Evolutionary conservation across 2,888 invertebrate species (phyloP).

Genomic region (Drosophila monieri): DNA sequence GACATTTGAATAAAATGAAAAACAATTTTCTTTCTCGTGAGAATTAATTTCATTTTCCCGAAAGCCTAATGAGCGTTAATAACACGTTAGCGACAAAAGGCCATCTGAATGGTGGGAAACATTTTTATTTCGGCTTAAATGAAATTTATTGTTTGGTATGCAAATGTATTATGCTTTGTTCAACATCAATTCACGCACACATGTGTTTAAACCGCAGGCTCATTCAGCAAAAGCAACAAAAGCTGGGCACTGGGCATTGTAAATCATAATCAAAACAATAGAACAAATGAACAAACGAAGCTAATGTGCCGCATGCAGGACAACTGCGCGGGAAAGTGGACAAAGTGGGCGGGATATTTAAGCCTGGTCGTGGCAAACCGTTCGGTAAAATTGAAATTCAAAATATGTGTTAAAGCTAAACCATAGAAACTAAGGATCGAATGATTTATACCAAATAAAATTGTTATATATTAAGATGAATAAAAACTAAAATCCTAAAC

Average conservation of each 20-base stretch:
- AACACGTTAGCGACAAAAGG: slow-evolving; percentile 32
- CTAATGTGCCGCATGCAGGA: slow-evolving; percentile 68
- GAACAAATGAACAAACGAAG: slow-evolving; percentile 80
- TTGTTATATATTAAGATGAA: too few relatives aligned
- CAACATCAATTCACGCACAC: slow-evolving; percentile 40
- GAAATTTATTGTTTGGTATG: slow-evolving; percentile 70
- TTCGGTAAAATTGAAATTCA: slow-evolving; percentile 46
- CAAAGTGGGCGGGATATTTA: slow-evolving; percentile 18
- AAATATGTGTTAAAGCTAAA: slow-evolving; percentile 12
- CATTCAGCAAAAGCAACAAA: slow-evolving; percentile 68
- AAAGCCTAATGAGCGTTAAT: slow-evolving; percentile 64
- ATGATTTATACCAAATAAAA: background rate
- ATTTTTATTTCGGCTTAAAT: slow-evolving; percentile 52
- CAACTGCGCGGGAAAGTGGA: slow-evolving; percentile 39
- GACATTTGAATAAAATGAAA: background rate
- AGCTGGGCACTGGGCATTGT: slow-evolving; percentile 77
- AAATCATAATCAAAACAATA: slow-evolving; percentile 82
- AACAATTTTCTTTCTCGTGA: background rate
- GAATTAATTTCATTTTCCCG: background rate
- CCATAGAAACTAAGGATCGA: background rate
- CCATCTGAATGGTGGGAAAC: slow-evolving; percentile 39
- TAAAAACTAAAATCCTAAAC: too few relatives aligned
- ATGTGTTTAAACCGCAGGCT: slow-evolving; percentile 51
- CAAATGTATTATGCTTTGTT: slow-evolving; percentile 53
- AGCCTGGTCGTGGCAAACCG: slow-evolving; percentile 30